Conservation (phyloP, 1,140 invertebrate genomes). For the Chymomyza costata region DNA sequence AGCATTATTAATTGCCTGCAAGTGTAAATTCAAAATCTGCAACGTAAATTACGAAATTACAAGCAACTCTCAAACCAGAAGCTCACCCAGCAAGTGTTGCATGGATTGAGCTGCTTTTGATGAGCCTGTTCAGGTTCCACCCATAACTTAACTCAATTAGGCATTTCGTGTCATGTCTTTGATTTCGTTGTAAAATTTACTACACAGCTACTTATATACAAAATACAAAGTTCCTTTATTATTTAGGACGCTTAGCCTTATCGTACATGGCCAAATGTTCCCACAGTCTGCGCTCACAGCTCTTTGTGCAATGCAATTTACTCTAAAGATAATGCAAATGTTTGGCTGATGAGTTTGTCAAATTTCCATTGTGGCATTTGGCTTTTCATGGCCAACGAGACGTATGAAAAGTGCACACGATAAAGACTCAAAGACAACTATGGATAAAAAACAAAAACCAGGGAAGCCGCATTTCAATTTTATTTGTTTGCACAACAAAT, state of each 20-base stretch:
- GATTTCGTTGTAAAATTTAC: constrained; percentile 19
- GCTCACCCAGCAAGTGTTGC: too few species aligned
- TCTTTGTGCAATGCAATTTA: constrained; percentile 5
- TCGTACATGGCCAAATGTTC: constrained; percentile 27
- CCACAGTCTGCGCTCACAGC: constrained; percentile 7
- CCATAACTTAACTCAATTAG: constrained; percentile 46
- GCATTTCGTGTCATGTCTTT: constrained; percentile 17
- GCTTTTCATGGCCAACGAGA: constrained; percentile 12
- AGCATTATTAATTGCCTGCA: constrained; percentile 73
- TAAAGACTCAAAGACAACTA: constrained; percentile 5
- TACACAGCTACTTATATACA: too few species aligned
- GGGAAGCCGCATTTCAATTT: constrained; percentile 53
- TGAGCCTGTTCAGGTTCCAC: constrained; percentile 21
- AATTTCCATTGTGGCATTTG: constrained; percentile 6
- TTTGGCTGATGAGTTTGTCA: too few species aligned
- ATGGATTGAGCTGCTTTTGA: too few species aligned
- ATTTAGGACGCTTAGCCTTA: too few species aligned
- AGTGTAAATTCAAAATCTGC: constrained; percentile 71
- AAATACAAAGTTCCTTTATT: too few species aligned
- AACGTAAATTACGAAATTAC: constrained; percentile 70
- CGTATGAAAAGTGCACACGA: constrained; percentile 25
- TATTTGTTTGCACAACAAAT: constrained; percentile 74
- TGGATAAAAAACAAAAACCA: too few species aligned
- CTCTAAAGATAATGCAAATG: constrained; percentile 23
- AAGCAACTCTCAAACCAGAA: constrained; percentile 25